Conservation (phyloP, 2,888 invertebrate genomes). For the Fragum fragum region DNA sequence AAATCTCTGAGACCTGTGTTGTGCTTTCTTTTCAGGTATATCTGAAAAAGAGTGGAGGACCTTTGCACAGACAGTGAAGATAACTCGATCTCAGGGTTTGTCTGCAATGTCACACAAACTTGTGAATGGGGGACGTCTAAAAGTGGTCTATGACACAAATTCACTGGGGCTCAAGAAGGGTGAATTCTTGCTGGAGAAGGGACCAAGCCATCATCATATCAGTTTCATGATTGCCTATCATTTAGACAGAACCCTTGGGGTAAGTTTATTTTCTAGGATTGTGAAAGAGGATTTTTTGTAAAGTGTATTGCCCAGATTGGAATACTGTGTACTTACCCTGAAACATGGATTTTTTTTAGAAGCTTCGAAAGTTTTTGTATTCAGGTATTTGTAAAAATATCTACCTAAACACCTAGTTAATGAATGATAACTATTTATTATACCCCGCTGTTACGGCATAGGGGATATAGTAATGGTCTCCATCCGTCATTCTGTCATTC, state of each 20-base stretch:
- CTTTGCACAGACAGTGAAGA: slow-evolving; percentile 60
- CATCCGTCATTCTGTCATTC: too few species aligned
- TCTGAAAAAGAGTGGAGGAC: slow-evolving; percentile 73
- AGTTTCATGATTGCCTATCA: slow-evolving; percentile 76
- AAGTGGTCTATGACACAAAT: slow-evolving; percentile 60
- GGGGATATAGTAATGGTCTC: too few species aligned
- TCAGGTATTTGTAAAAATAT: too few species aligned
- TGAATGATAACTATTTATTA: too few species aligned
- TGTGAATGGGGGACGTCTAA: slow-evolving; percentile 67
- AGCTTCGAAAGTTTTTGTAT: too few species aligned
- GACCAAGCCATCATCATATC: slow-evolving; percentile 73
- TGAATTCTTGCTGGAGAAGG: slow-evolving; percentile 74
- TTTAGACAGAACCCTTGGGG: slow-evolving; percentile 81
- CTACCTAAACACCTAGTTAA: too few species aligned
- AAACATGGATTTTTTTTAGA: too few species aligned
- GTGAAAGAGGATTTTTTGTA: too few species aligned
- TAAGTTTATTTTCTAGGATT: slow-evolving; percentile 56
- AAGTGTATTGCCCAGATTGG: too few species aligned
- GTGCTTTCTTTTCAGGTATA: slow-evolving; percentile 64
- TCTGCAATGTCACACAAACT: slow-evolving; percentile 48
- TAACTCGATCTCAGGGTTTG: slow-evolving; percentile 57
- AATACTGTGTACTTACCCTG: too few species aligned
- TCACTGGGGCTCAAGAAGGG: slow-evolving; percentile 64
- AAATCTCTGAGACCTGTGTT: too few species aligned
- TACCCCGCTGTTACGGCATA: too few species aligned